Evolutionary conservation across 2,113 vertebrate genomes (phyloP).

Genomic region (Prochilodus magdalenae): DNA sequence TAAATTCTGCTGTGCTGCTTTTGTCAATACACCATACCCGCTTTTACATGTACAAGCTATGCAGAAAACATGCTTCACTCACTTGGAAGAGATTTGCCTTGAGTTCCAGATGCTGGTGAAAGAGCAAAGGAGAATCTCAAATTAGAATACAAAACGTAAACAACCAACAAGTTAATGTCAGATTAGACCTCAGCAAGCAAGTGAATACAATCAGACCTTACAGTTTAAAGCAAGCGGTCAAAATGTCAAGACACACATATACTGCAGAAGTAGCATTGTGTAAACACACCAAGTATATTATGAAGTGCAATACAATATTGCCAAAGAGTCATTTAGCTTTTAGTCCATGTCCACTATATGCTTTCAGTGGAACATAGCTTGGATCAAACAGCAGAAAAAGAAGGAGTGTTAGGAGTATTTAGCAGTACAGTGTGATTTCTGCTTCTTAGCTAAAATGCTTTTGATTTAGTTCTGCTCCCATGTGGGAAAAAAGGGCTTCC

Average conservation of each 20-base stretch:
- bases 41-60: background rate
- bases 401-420: no score
- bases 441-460: background rate
- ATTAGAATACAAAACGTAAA: background rate
- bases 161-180: background rate
- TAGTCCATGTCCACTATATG: no score
- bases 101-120: constrained; percentile 39
- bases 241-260: no score
- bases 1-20: background rate
- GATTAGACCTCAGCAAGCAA: background rate
- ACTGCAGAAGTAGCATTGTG: no score
- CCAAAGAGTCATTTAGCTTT: no score
- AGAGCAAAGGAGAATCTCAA: background rate
- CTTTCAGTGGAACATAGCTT: no score
- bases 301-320: no score
- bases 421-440: no score
- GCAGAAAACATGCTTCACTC: constrained; percentile 57
- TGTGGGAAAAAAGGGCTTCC: background rate
- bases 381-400: no score
- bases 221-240: no score
- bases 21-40: background rate
- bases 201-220: no score
- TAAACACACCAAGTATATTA: no score
- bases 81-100: constrained; percentile 67
- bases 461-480: background rate